Evolutionary conservation across 2,797 vertebrate species (phyloP).

Genomic region (Chromobotia macracanthus): DNA sequence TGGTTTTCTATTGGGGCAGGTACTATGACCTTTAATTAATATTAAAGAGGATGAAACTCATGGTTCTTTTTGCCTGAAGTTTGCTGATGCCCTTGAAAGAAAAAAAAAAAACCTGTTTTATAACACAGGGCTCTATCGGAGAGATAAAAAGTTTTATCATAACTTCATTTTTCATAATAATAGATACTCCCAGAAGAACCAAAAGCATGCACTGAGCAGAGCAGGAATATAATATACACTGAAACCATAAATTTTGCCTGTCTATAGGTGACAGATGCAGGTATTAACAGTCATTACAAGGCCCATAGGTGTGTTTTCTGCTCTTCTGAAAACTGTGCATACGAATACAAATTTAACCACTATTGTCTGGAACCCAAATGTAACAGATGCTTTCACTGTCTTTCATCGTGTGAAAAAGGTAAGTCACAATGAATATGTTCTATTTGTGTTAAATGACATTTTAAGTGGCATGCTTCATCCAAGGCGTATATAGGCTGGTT

Average conservation of each 20-base stretch:
- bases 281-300: constrained; percentile 13
- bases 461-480: neutral
- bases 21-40: constrained; percentile 44
- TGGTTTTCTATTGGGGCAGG: constrained; percentile 37
- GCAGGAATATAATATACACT: constrained; percentile 25
- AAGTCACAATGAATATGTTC: neutral
- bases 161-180: constrained; percentile 57
- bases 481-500: neutral
- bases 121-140: constrained; percentile 51
- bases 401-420: neutral
- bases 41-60: constrained; percentile 40
- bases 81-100: constrained; percentile 61
- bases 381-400: neutral
- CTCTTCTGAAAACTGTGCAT: neutral
- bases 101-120: constrained; percentile 37
- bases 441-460: neutral
- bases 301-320: neutral
- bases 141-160: constrained; percentile 57
- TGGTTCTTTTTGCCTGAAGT: constrained; percentile 39
- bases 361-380: neutral
- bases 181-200: constrained; percentile 37
- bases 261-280: constrained; percentile 16
- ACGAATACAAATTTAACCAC: neutral
- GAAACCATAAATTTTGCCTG: constrained; percentile 1
- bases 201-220: constrained; percentile 30